Evolutionary conservation across 2,888 invertebrate species (phyloP), one percentile per base, ranked within the genome.

Genomic region (Cenopis cana): DNA sequence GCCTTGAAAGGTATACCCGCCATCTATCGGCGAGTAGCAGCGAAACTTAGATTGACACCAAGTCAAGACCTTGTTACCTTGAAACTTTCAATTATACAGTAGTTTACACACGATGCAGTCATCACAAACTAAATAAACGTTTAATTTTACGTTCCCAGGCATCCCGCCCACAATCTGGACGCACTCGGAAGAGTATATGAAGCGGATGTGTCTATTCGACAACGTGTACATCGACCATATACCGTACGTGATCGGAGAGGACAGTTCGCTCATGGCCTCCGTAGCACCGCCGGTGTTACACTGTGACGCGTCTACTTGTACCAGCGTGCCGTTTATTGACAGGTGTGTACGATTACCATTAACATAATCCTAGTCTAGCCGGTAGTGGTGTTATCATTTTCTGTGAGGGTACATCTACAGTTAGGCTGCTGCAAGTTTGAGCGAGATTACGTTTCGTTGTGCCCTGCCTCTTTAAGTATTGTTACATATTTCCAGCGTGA

Each of bases 201-300:
- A 93, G 67, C 84, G 93, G 0, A 80, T 88, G 76, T 93, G 93
- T n/a, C 76, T 93, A 0, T 93, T 93, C 75, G 91, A 93, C 80
- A 87, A 85, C 70, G 88, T 93, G 1, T 93, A 88, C 74, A 82
- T 93, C 1, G 93, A 93, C 76, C 91, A 92, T 61, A 89, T 93
- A 0, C 93, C 93, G 0, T 93, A 92, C 78, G 91, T 91, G 55
- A 79, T 92, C 0, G 93, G 93, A 0, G 93, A 93, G 66, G 93
- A 93, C 65, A 86, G 85, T 2, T 93, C 93, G 0, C 74, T 93
- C 18, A 83, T 93, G 86, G 93, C 93, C 0, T 88, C 92, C 0
- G 93, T 93, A 46, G 93, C 93, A 10, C 93, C 93, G 0, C 93
- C 93, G 0, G 93, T 93, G 60, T 73, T 93, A 50, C 93, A 92